Evolutionary conservation across 1,140 invertebrate species (phyloP).

Genomic region (Drosophila mayri): DNA sequence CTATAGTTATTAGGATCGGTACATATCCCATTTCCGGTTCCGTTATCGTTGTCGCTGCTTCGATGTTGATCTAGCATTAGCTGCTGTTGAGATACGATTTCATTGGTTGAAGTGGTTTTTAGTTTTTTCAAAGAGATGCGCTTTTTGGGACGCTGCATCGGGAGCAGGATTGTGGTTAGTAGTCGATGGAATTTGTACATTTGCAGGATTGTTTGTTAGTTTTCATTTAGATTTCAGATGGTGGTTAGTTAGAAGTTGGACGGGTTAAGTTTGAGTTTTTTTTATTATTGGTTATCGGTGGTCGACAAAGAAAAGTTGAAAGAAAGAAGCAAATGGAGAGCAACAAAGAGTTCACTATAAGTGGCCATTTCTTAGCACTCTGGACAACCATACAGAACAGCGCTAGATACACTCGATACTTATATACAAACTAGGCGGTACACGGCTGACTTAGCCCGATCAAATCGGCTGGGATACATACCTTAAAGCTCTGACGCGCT

Average conservation of each 20-base stretch:
- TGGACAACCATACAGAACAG: constrained; percentile 66
- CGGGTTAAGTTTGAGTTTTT: constrained; percentile 28
- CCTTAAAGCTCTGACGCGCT: constrained; percentile 90
- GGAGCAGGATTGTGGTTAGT: constrained; percentile 31
- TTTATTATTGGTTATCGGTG: constrained; percentile 34
- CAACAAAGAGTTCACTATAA: constrained; percentile 81
- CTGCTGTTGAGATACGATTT: constrained; percentile 83
- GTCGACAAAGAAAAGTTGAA: constrained; percentile 64
- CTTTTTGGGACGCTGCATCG: constrained; percentile 79
- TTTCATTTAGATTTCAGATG: constrained; percentile 28
- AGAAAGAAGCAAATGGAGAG: constrained; percentile 81
- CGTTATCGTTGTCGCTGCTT: constrained; percentile 23
- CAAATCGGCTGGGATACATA: constrained; percentile 52
- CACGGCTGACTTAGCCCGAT: constrained; percentile 32
- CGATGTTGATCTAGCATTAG: constrained; percentile 66
- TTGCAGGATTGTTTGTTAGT: constrained; percentile 39
- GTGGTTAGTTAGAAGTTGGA: constrained; percentile 32
- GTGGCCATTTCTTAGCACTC: constrained; percentile 67
- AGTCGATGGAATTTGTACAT: constrained; percentile 38
- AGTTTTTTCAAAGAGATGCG: constrained; percentile 78
- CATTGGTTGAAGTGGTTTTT: constrained; percentile 70
- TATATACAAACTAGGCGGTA: constrained; percentile 28
- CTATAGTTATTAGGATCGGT: constrained; percentile 13
- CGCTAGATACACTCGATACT: constrained; percentile 33
- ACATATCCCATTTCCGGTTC: background rate